These are phyloP conservation scores for Melanotaenia parkinsoni DNA, from an alignment of 2,797 vertebrate genomes.

Conservation along the genomic window DNA sequence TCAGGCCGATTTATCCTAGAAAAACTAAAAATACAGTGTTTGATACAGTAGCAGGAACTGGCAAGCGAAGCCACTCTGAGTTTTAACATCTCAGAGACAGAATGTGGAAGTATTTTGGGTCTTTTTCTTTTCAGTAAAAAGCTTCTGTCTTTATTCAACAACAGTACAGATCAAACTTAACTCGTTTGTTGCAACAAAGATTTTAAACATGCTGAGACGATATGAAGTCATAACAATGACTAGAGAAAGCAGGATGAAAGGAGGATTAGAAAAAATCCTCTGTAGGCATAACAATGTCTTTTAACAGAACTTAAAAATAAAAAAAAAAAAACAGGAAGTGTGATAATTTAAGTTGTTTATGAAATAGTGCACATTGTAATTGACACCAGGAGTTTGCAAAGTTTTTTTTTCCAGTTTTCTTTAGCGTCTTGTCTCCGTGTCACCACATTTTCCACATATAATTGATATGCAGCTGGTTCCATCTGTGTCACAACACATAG, in stretches of 20 bases:
- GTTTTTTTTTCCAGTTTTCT: too few relatives aligned
- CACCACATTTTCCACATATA: too few relatives aligned
- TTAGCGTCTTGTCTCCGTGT: too few relatives aligned
- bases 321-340: too few relatives aligned
- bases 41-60: not conserved
- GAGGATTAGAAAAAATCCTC: too few relatives aligned
- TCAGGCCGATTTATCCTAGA: too few relatives aligned
- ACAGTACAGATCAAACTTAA: not conserved
- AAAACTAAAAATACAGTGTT: not conserved
- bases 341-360: too few relatives aligned
- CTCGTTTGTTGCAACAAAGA: not conserved
- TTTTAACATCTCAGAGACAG: not conserved
- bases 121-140: not conserved
- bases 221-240: not conserved
- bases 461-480: not conserved
- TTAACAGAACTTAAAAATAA: too few relatives aligned
- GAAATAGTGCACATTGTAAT: too few relatives aligned
- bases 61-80: not conserved
- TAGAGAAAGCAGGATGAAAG: not conserved
- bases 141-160: not conserved
- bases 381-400: too few relatives aligned
- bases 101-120: not conserved
- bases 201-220: not conserved
- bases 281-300: too few relatives aligned
- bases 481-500: not conserved